Conservation (phyloP, 1,140 invertebrate genomes). For the Scaptomyza montana region DNA sequence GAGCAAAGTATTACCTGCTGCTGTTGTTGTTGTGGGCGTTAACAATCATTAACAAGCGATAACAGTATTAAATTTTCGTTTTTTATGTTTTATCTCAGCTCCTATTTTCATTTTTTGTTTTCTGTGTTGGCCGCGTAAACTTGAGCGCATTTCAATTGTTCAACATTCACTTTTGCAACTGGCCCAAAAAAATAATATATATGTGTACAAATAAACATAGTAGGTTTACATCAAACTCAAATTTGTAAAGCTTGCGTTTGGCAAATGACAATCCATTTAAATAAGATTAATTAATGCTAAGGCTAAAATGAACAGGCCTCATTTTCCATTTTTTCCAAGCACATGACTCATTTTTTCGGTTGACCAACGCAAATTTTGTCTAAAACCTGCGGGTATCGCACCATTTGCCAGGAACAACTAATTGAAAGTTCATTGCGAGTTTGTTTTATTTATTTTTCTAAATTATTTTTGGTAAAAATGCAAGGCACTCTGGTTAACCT, state of each 20-base stretch:
- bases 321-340: constrained; percentile 30
- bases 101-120: constrained; percentile 7
- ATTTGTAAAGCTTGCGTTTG: constrained; percentile 59
- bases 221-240: constrained; percentile 45
- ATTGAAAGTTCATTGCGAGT: constrained; percentile 44
- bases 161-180: constrained; percentile 70
- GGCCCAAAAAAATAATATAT: constrained; percentile 8
- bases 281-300: constrained; percentile 74
- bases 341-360: constrained; percentile 33
- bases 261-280: constrained; percentile 76
- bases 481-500: constrained; percentile 47
- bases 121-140: constrained; percentile 25
- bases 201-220: neutral
- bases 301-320: constrained; percentile 43
- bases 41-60: constrained; percentile 73
- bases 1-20: constrained; percentile 6
- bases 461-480: neutral
- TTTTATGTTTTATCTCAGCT: constrained; percentile 4
- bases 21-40: constrained; percentile 51
- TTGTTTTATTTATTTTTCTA: neutral
- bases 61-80: constrained; percentile 40
- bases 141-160: constrained; percentile 65
- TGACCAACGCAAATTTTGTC: too few relatives aligned
- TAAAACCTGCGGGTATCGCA: constrained; percentile 6
- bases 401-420: constrained; percentile 28